Evolutionary conservation across 2,888 invertebrate species (phyloP).

Genomic region (Drosophila demipolita): DNA sequence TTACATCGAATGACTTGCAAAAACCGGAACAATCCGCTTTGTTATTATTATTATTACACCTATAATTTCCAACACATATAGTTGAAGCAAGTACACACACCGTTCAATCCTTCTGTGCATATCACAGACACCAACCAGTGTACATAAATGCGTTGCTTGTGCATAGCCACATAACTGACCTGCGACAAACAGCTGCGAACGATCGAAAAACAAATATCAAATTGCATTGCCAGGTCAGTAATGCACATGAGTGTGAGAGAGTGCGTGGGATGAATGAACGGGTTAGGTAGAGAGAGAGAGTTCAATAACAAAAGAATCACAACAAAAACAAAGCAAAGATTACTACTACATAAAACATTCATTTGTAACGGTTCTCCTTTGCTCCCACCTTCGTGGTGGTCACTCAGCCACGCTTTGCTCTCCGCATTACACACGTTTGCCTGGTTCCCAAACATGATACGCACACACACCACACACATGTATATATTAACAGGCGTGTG

Average conservation of each 20-base stretch:
- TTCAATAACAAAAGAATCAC: slow-evolving; percentile 2
- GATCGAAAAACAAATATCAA: slow-evolving; percentile 26
- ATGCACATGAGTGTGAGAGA: background rate
- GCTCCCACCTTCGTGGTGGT: slow-evolving; percentile 21
- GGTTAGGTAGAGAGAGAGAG: slow-evolving; percentile 3
- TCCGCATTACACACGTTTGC: slow-evolving; percentile 31
- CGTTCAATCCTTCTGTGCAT: background rate
- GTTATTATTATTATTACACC: background rate
- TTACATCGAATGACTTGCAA: slow-evolving; percentile 36
- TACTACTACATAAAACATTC: slow-evolving; percentile 14
- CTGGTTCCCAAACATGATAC: slow-evolving; percentile 39
- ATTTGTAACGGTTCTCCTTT: slow-evolving; percentile 29
- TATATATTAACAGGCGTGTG: slow-evolving; percentile 20
- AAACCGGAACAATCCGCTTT: slow-evolving; percentile 8
- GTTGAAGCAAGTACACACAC: background rate
- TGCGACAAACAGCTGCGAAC: slow-evolving; percentile 38
- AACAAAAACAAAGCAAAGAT: slow-evolving; percentile 13
- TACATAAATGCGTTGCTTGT: background rate
- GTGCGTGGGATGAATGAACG: background rate
- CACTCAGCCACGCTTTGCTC: slow-evolving; percentile 24
- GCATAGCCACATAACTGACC: slow-evolving; percentile 33
- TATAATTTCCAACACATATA: background rate
- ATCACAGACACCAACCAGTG: slow-evolving; percentile 1
- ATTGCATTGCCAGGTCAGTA: slow-evolving; percentile 16
- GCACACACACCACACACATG: slow-evolving; percentile 18